phyloP scores from a whole-genome alignment of 2,113 vertebrate genomes.

The Rhinichthys klamathensis region DNA sequence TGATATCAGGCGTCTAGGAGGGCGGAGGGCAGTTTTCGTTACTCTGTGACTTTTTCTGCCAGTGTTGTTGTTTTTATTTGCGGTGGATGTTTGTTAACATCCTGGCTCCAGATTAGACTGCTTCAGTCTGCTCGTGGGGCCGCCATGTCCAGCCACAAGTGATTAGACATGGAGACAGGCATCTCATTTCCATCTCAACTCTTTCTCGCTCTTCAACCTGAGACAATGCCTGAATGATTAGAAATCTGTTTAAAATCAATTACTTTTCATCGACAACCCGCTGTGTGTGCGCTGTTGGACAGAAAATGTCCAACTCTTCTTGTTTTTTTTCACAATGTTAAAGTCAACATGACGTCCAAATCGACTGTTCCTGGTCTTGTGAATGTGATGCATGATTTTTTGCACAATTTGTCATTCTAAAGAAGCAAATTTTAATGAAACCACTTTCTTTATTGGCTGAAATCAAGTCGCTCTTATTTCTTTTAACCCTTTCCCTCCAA shows the following conservation, averaged over 20 bases:
- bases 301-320: neutral
- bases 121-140: conserved; percentile 33
- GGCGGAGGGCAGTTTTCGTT: neutral
- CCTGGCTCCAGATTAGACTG: conserved; percentile 42
- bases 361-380: neutral
- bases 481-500: no score
- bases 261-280: neutral
- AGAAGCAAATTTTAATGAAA: neutral
- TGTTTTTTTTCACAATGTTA: neutral
- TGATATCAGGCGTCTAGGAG: neutral
- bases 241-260: neutral
- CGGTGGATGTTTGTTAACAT: conserved; percentile 58
- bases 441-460: neutral
- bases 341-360: neutral
- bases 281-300: neutral
- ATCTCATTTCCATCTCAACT: conserved; percentile 21
- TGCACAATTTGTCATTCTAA: no score
- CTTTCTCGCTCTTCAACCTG: conserved; percentile 8
- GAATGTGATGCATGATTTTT: neutral
- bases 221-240: conserved; percentile 20
- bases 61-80: conserved; percentile 36
- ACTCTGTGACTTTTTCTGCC: conserved; percentile 17
- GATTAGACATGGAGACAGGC: conserved; percentile 57
- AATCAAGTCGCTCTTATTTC: neutral
- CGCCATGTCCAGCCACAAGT: conserved; percentile 54